Conservation (phyloP, 2,797 vertebrate genomes). For the Smutsia temminckii region DNA sequence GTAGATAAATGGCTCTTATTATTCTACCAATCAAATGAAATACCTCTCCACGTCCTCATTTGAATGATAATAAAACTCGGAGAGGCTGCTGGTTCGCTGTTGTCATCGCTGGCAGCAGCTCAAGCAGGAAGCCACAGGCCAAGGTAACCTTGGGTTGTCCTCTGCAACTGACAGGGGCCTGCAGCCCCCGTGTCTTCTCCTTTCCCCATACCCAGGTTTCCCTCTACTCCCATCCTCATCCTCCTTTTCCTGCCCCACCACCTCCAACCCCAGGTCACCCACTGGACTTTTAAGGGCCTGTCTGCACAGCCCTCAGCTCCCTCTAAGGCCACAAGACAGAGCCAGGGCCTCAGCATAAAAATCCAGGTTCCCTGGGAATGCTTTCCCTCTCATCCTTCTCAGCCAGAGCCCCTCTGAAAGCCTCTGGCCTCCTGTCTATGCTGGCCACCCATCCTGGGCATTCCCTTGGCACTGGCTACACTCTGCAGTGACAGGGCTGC, state of each 20-base stretch:
- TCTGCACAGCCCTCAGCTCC: not conserved
- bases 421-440: not conserved
- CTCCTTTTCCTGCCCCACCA: not conserved
- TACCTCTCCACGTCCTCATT: slow-evolving; percentile 84
- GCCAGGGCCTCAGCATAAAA: not conserved
- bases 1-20: slow-evolving; percentile 86
- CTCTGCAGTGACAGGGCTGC: not conserved
- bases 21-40: slow-evolving; percentile 86
- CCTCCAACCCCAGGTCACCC: not conserved
- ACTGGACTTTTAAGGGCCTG: not conserved
- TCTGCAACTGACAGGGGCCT: not conserved
- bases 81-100: slow-evolving; percentile 73
- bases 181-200: not conserved
- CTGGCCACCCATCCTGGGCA: not conserved
- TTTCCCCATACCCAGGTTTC: not conserved
- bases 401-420: not conserved
- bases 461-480: not conserved
- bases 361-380: not conserved
- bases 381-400: not conserved
- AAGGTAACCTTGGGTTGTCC: slow-evolving; percentile 83
- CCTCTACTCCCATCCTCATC: not conserved
- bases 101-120: slow-evolving; percentile 60
- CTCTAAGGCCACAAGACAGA: not conserved
- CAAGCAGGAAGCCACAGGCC: slow-evolving; percentile 45
- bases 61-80: slow-evolving; percentile 83